Percentiles rank a stretch among this genome's conserved stretches.
Conservation (phyloP, 2,888 invertebrate species). For the Pemphredon lugubris region DNA sequence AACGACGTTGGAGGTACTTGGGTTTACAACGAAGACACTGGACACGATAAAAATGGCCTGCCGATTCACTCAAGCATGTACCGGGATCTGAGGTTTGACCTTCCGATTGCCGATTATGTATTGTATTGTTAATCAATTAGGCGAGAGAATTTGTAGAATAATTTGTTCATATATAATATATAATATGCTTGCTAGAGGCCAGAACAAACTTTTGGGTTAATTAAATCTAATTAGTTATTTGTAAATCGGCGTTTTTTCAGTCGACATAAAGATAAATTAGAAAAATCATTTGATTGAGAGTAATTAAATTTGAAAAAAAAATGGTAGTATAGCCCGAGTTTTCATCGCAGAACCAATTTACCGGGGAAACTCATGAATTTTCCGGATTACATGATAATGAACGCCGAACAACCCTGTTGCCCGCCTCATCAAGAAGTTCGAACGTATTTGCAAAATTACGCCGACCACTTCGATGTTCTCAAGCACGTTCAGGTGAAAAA, state of each 20-base stretch:
- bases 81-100: slow-evolving; percentile 85
- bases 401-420: slow-evolving; percentile 83
- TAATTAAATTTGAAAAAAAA: not conserved
- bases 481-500: slow-evolving; percentile 84
- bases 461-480: slow-evolving; percentile 84
- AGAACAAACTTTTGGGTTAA: too few relatives aligned
- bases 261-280: too few relatives aligned
- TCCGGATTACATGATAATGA: slow-evolving; percentile 86
- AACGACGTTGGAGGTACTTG: slow-evolving; percentile 89
- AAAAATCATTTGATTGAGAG: too few relatives aligned
- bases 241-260: too few relatives aligned
- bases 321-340: not conserved
- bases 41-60: slow-evolving; percentile 85
- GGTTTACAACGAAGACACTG: slow-evolving; percentile 87
- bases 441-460: slow-evolving; percentile 86
- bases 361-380: slow-evolving; percentile 92
- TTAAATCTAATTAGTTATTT: too few relatives aligned
- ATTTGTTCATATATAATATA: too few relatives aligned
- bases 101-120: too few relatives aligned
- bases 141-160: too few relatives aligned
- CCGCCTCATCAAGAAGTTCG: slow-evolving; percentile 86
- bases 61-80: slow-evolving; percentile 92
- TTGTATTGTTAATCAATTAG: too few relatives aligned
- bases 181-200: too few relatives aligned
- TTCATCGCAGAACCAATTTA: slow-evolving; percentile 86